phyloP scores from a whole-genome alignment of 2,797 vertebrate genomes.

The Orestias chungarensis region DNA sequence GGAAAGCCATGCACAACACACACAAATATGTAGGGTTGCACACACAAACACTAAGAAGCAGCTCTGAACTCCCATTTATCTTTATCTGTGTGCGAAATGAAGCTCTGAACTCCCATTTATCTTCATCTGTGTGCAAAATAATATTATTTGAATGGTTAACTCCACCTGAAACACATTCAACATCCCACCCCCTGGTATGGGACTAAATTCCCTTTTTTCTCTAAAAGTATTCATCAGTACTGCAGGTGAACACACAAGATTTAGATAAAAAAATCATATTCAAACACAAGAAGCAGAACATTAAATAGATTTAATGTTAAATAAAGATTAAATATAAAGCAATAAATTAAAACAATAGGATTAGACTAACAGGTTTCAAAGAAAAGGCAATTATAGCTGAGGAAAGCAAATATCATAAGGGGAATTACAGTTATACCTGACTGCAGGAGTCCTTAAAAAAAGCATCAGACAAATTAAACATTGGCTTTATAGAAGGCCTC shows the following conservation, averaged over 20 bases:
- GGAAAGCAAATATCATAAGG: no score
- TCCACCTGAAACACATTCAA: constrained; percentile 3
- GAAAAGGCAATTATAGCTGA: background rate
- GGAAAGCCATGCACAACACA: constrained; percentile 42
- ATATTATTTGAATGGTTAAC: constrained; percentile 16
- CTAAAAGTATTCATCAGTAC: background rate
- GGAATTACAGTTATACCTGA: background rate
- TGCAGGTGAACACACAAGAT: background rate
- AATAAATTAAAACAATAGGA: background rate
- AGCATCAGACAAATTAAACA: no score
- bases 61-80: constrained; percentile 11
- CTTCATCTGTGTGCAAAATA: constrained; percentile 12
- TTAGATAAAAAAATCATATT: background rate
- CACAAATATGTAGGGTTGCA: background rate
- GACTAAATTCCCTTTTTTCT: background rate
- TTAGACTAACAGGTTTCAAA: background rate
- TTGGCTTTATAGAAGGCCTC: background rate
- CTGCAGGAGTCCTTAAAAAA: background rate
- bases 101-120: constrained; percentile 12
- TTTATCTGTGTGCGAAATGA: constrained; percentile 7
- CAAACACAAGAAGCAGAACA: no score
- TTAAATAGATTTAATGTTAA: no score
- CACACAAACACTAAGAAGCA: constrained; percentile 8
- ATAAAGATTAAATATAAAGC: background rate
- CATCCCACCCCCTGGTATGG: background rate